A percentile compares a stretch with the other conserved stretches of the same genome.
Evolutionary conservation across 2,113 vertebrate genomes (phyloP).

Genomic region (Scopus umbretta): DNA sequence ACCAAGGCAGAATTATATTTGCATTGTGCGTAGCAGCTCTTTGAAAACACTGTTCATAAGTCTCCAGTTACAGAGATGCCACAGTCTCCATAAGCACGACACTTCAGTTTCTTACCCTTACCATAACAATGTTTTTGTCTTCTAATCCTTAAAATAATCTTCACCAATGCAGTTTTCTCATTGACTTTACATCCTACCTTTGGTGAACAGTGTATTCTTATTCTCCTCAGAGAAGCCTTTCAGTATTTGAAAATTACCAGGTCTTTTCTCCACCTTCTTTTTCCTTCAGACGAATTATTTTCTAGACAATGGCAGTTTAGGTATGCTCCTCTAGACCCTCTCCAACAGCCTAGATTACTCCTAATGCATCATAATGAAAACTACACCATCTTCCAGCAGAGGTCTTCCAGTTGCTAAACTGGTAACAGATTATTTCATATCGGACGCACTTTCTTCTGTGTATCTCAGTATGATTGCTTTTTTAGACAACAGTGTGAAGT

Average conservation of each 20-base stretch:
- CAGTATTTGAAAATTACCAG: neutral
- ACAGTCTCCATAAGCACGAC: neutral
- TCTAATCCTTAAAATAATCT: neutral
- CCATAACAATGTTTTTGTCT: neutral
- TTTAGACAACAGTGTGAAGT: constrained; percentile 14
- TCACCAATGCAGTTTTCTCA: neutral
- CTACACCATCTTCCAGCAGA: neutral
- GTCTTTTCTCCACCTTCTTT: neutral
- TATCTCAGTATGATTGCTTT: constrained; percentile 3
- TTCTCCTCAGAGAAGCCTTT: neutral
- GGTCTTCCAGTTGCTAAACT: neutral
- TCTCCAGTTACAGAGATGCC: neutral
- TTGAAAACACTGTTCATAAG: neutral
- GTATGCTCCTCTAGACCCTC: neutral
- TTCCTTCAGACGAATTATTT: neutral
- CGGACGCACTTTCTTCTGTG: neutral
- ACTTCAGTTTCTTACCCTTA: neutral
- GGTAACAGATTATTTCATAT: neutral
- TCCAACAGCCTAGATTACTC: neutral
- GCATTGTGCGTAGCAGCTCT: neutral
- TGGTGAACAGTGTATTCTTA: neutral
- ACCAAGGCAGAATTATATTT: neutral
- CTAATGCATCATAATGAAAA: neutral
- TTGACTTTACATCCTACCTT: neutral
- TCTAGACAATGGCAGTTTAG: neutral